Evolutionary conservation across 1,140 invertebrate genomes (phyloP), one percentile per base, ranked within the genome.

Genomic region (Papilio aristodemus): DNA sequence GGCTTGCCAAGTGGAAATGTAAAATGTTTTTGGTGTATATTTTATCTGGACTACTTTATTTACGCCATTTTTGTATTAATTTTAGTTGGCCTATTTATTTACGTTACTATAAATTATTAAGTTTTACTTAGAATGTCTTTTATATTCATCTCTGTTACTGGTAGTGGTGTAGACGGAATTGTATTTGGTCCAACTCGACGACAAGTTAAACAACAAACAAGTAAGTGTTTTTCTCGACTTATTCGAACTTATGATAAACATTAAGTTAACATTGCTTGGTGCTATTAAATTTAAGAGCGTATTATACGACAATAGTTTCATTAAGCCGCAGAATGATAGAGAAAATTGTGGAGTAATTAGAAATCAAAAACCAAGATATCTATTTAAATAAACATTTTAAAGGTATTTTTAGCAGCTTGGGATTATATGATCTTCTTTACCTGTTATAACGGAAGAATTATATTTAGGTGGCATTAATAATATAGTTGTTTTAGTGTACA

Each of bases 1-100:
- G 0, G 58, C n/a, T 78, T 1, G 27, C 84, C 0, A n/a, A 85
- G 0, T 17, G 71, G 62, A 5, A 54, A 67, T 7, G 67, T 76
- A 1, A 72, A 74, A 70, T 80, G 76, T 63, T 71, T 70, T 10
- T 84, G 77, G 75, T 81, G 70, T 38, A 66, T 81, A 11, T 73
- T 77, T 13, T 66, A 85, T 39, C 54, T 88, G 46, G 86, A 85
- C 38, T 83, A 78, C 27, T 50, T 86, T 9, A 62, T 87, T n/a
- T 87, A 84, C 13, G 80, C 67, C 0, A 36, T 81, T n/a, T 17
- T 88, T 6, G 39, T 75, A 0, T 19, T 77, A 0, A 62, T 78
- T 4, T 54, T 54, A 13, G 10, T 54, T 25, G 50, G 25, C 3
- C 7, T 85, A 10, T 85, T 88, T 46, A 17, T 84, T 19, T 86